phyloP scores from a whole-genome alignment of 2,113 vertebrate species.

The Amblyopsis rosae region DNA sequence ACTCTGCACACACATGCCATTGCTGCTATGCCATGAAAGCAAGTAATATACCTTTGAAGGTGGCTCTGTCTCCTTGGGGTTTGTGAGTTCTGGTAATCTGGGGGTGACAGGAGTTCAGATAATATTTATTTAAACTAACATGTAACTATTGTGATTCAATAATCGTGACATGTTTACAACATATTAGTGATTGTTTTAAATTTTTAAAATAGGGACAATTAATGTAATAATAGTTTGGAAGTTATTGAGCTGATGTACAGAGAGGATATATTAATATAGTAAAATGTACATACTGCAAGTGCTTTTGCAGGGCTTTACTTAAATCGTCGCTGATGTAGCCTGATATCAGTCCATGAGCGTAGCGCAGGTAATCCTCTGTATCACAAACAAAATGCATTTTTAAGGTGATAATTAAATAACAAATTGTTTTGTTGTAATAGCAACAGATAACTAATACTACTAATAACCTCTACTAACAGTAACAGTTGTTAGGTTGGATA shows the following conservation, averaged over 20 bases:
- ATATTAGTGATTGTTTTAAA: too few relatives aligned
- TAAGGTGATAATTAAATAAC: neutral
- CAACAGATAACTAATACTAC: too few relatives aligned
- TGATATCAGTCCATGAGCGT: constrained; percentile 92
- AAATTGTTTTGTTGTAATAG: too few relatives aligned
- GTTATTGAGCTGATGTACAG: too few relatives aligned
- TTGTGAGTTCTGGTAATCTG: constrained; percentile 86
- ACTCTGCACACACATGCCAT: neutral
- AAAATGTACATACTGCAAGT: constrained; percentile 82
- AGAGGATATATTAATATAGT: neutral
- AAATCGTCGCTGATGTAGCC: constrained; percentile 90
- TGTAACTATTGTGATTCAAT: too few relatives aligned
- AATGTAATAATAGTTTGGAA: too few relatives aligned
- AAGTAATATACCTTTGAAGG: constrained; percentile 83
- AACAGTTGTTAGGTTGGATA: too few relatives aligned
- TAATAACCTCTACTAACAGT: too few relatives aligned
- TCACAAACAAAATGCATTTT: neutral
- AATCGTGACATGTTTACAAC: too few relatives aligned
- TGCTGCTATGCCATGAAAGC: neutral
- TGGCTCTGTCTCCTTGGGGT: constrained; percentile 77
- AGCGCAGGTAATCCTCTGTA: constrained; percentile 86
- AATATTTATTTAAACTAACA: neutral
- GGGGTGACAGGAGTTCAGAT: constrained; percentile 25
- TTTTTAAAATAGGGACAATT: neutral
- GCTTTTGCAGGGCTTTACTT: constrained; percentile 83